Base-by-base conservation (phyloP, 30 jellyfish, hydroid and myxozoan genomes). In the Pseudorhiza aurosa region DNA sequence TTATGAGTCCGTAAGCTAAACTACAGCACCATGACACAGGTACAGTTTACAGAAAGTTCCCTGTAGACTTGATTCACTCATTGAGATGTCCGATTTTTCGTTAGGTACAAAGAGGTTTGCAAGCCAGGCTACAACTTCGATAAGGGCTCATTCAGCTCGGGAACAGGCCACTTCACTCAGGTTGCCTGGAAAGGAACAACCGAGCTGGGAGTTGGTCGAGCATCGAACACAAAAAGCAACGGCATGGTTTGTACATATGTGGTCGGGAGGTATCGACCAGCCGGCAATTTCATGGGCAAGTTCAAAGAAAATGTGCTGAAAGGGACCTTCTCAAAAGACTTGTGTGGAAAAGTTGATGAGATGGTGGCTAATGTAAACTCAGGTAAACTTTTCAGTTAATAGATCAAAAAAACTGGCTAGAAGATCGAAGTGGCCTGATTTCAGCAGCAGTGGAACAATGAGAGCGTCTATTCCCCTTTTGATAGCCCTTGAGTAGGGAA, bases 91-190 rank as follows among this genome's bases (percentile, higher is more conserved):
- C 17, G 26, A 3, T 14, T 75, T 32, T 2, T 47, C 39, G 29
- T 32, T 46, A 91, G 98, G 98, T 91, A 91, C 71, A 69, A 44
- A 2, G 98, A 91, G 51, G 94, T 91, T 17, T 91, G 98, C 50
- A 62, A 70, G 17, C 95, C 96, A 6, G 95, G 95, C 5, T 72
- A 92, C 59, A 73, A 62, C 18, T 92, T 92, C 84, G 63, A 58
- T 29, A 17, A 70, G 0, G 96, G 71, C 27, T 33, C 44, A 26
- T 62, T 62, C 65, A 28, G 68, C 37, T 56, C 43, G 26, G 95
- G 86, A 8, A 80, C 98, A 4, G 97, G 97, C 11, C 96, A 83
- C 72, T 90, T 90, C 78, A 90, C 97, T 9, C 97, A 90, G 71
- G 96, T 90, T 0, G 85, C 53, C 18, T 88, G 97, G 97, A 71